Evolutionary conservation across 2,113 vertebrate genomes (phyloP), one percentile per base, ranked within the genome.

Genomic region (Carlito syrichta): DNA sequence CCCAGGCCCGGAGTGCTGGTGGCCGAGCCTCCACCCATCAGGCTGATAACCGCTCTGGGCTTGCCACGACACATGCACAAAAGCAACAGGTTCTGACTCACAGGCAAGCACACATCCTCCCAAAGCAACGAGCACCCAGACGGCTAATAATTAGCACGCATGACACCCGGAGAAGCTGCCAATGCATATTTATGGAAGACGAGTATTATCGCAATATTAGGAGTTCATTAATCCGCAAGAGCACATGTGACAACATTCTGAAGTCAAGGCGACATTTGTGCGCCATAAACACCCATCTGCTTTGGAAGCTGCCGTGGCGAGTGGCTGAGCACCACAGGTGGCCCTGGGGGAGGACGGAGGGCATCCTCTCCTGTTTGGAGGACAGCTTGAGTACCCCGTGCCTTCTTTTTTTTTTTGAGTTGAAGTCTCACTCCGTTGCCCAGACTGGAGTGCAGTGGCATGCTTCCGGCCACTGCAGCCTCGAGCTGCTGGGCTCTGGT

Each of bases 171-270:
- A 96, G 96, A 97, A 96, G 97, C 95, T 95, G 97, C 97, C 98
- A 95, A 30, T 95, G 83, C 89, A 81, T 95, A 96, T 96, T 96
- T 98, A 96, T 96, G 58, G 91, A 97, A 98, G 94, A 95, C 85
- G 68, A 97, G 94, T 97, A 95, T 89, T 96, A 95, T 96, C 95
- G 78, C 91, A 96, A 96, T 97, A 95, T 93, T 94, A 98, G 89
- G 82, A 91, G 89, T 91, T 96, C 94, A 77, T 94, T 96, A 95
- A 95, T 95, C 77, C 58, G 32, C 52, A 86, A 78, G 43, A 94
- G 91, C 96, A 89, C 78, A 85, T 50, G 52, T 45, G 83, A 97
- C 69, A 97, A 81, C 86, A 96, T 95, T 94, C 93, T 69, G 82
- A 96, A 98, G 96, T 89, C 86, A 89, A 0, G 58, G 88, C 71